phyloP scores from a whole-genome alignment of 2,888 invertebrate genomes.

The Anodontia alba region DNA sequence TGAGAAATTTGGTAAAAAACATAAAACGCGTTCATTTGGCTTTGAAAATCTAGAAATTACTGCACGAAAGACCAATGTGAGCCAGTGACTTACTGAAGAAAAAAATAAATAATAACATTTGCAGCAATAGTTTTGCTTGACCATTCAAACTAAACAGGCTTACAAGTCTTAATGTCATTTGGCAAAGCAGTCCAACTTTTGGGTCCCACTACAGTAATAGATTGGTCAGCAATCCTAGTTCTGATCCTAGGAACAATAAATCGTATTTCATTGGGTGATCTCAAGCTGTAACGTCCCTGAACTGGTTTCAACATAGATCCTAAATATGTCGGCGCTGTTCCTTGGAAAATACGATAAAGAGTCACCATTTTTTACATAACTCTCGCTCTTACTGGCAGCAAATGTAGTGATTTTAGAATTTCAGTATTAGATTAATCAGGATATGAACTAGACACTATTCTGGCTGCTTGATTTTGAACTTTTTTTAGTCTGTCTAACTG shows the following conservation, averaged over 20 bases:
- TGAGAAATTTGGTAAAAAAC: too few relatives aligned
- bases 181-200: slow-evolving; percentile 35
- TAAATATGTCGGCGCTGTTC: slow-evolving; percentile 3
- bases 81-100: too few relatives aligned
- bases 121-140: too few relatives aligned
- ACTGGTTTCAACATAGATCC: slow-evolving; percentile 16
- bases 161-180: slow-evolving; percentile 10
- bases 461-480: too few relatives aligned
- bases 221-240: slow-evolving; percentile 25
- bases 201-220: slow-evolving; percentile 23
- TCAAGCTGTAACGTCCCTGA: background rate
- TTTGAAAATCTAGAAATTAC: too few relatives aligned
- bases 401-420: slow-evolving; percentile 37
- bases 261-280: too few relatives aligned
- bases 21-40: too few relatives aligned
- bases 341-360: slow-evolving; percentile 16
- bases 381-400: slow-evolving; percentile 33
- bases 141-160: too few relatives aligned
- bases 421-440: slow-evolving; percentile 21
- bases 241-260: slow-evolving; percentile 18
- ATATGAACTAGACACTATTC: background rate
- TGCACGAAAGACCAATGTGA: too few relatives aligned
- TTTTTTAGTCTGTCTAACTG: slow-evolving; percentile 27
- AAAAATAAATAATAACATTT: too few relatives aligned
- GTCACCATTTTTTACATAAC: slow-evolving; percentile 39